Evolutionary conservation across 2,113 vertebrate species (phyloP).

Genomic region (Pachyramphus minor): DNA sequence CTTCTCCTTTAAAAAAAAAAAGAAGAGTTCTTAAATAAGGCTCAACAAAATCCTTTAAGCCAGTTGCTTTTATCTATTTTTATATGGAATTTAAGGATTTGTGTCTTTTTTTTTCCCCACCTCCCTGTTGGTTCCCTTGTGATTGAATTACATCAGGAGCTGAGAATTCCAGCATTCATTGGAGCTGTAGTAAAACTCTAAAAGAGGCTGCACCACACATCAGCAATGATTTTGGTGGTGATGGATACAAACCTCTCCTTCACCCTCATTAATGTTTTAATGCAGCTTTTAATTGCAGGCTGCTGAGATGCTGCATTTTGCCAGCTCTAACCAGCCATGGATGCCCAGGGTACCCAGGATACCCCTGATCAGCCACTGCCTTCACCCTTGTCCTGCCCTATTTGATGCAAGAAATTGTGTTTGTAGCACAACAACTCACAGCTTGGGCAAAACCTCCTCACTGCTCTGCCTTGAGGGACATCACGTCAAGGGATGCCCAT

Average conservation of each 20-base stretch:
- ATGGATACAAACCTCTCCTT: background rate
- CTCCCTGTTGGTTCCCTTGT: conserved; percentile 27
- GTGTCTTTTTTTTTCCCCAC: conserved; percentile 45
- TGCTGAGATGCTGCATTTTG: background rate
- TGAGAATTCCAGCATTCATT: background rate
- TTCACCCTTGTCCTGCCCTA: background rate
- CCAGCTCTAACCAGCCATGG: background rate
- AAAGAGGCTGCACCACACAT: background rate
- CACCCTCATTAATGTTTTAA: background rate
- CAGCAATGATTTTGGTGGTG: background rate
- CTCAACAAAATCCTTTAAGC: conserved; percentile 70
- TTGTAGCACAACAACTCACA: background rate
- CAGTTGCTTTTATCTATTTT: conserved; percentile 75
- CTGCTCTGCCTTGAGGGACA: background rate
- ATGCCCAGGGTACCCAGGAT: background rate
- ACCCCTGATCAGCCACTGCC: background rate
- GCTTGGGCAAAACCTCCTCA: background rate
- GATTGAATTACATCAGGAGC: conserved; percentile 62
- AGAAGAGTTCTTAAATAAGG: conserved; percentile 24
- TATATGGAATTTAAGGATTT: conserved; percentile 74
- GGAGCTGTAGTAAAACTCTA: background rate
- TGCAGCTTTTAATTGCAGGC: background rate
- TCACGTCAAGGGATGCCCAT: conserved; percentile 16
- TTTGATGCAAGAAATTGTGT: background rate
- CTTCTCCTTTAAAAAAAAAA: background rate